phyloP scores from a whole-genome alignment of 2,113 vertebrate genomes.

The Hiodon alosoides region DNA sequence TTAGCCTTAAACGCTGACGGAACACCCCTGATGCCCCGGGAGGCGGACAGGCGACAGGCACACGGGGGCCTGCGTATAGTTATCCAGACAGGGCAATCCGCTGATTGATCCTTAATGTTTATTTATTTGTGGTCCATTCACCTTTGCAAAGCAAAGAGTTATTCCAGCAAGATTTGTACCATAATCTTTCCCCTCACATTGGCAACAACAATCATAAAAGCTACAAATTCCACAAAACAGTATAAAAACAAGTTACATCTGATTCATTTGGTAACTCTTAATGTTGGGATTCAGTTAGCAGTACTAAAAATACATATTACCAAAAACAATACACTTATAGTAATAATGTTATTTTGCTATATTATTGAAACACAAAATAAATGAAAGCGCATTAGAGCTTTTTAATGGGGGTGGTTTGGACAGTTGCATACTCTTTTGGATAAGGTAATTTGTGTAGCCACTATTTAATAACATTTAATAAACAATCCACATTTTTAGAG shows the following conservation, averaged over 20 bases:
- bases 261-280: no score
- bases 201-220: no score
- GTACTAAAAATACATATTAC: neutral
- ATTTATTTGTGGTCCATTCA: no score
- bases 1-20: conserved; percentile 24
- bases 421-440: neutral
- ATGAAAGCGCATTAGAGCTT: neutral
- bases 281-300: no score
- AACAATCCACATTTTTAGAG: conserved; percentile 44
- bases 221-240: no score
- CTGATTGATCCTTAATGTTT: neutral
- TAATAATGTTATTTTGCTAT: neutral
- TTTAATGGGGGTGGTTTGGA: neutral
- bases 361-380: neutral
- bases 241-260: no score
- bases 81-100: neutral
- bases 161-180: no score
- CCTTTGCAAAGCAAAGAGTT: no score
- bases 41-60: neutral
- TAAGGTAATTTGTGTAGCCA: neutral
- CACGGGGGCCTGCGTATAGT: neutral
- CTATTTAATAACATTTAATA: conserved; percentile 43
- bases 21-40: conserved; percentile 23
- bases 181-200: no score
- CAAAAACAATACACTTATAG: neutral